These are phyloP conservation scores for Phalloptychus januarius DNA, from an alignment of 2,797 vertebrate genomes.

Conservation along the genomic window DNA sequence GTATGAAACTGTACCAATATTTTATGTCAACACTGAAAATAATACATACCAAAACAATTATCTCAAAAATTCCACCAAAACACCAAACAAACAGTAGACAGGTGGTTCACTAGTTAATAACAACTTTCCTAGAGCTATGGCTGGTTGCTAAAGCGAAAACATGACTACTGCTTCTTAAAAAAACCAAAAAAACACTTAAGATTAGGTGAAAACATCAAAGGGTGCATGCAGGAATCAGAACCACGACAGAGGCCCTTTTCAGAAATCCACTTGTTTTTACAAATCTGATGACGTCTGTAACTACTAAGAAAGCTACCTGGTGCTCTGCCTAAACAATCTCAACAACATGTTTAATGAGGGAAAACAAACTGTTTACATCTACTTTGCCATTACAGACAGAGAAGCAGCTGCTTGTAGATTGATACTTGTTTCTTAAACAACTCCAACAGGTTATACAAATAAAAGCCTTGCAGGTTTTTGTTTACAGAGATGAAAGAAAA, in stretches of 20 bases:
- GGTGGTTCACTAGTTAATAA: neutral
- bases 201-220: neutral
- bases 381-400: neutral
- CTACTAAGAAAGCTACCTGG: neutral
- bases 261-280: conserved; percentile 1
- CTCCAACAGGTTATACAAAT: neutral
- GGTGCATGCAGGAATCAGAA: neutral
- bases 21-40: neutral
- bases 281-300: neutral
- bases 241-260: neutral
- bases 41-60: neutral
- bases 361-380: conserved; percentile 4
- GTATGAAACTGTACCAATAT: neutral
- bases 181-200: neutral
- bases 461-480: neutral
- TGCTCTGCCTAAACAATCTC: neutral
- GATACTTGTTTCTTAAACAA: neutral
- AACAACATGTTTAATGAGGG: neutral
- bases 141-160: neutral
- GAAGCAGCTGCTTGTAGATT: neutral
- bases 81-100: neutral
- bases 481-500: neutral
- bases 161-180: neutral
- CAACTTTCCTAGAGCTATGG: neutral
- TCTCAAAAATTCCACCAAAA: neutral